These are phyloP conservation scores for Porites rus DNA, from an alignment of 92 coral and sea anemone species.

Conservation along the genomic window DNA sequence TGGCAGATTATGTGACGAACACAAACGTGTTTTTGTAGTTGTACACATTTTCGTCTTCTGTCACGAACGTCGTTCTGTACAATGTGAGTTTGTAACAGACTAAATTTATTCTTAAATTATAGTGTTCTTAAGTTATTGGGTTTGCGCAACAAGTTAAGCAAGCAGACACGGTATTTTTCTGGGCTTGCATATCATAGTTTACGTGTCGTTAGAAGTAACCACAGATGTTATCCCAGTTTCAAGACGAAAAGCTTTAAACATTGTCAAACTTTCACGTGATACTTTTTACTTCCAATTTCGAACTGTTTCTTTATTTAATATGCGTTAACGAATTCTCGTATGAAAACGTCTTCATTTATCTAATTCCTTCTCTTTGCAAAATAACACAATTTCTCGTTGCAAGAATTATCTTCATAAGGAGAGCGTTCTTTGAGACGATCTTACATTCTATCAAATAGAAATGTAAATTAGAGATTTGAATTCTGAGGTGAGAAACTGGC, in stretches of 20 bases:
- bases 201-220: constrained; percentile 29
- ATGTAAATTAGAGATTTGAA: too few species aligned
- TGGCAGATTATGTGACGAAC: too few species aligned
- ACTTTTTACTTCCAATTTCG: constrained; percentile 14
- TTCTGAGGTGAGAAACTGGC: too few species aligned
- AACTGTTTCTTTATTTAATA: background rate
- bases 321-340: background rate
- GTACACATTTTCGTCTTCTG: too few species aligned
- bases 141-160: constrained; percentile 13
- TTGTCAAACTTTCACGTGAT: background rate
- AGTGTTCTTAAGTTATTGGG: constrained; percentile 51
- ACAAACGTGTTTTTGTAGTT: background rate
- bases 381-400: background rate
- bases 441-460: background rate
- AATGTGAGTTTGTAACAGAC: background rate
- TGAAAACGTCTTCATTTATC: background rate
- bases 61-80: too few species aligned
- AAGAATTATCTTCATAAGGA: background rate
- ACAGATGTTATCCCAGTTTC: constrained; percentile 4
- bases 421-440: background rate
- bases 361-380: background rate
- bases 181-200: constrained; percentile 9
- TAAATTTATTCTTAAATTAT: constrained; percentile 21
- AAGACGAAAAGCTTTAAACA: background rate
- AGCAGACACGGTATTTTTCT: constrained; percentile 3